Evolutionary conservation across 1,140 invertebrate species (phyloP), one percentile per base, ranked within the genome.

Genomic region (Leucophenga varia): DNA sequence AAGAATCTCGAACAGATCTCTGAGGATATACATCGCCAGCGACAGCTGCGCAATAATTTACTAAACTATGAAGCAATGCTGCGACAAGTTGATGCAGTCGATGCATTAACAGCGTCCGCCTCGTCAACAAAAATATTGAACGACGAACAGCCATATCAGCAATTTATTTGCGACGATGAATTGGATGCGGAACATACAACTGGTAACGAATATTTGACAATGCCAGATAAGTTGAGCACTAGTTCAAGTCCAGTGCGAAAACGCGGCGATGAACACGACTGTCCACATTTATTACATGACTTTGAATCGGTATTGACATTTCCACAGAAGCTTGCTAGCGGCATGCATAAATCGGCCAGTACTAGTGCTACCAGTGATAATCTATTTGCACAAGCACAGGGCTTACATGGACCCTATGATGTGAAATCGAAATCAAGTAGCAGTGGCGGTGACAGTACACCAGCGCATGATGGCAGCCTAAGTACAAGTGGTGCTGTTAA

Each of bases 1-100:
- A 82, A 87, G 60, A 90, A 90, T 64, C 77, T 97, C 3, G 94
- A 97, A 77, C 83, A 85, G 72, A 96, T 97, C 64, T 95, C 91
- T 38, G 92, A 95, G 77, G 92, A 95, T 75, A 96, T 97, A 60
- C 93, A 97, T 71, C 81, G 83, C 55, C 64, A 73, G 37, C 54
- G 72, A 2, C 68, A 74, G 52, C 71, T 73, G 47, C 64, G 64
- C 17, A 63, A 70, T n/a, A 61, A 68, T 38, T 47, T 71, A 25
- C 56, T 68, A 7, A 67, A 68, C 56, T 65, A 65, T 34, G 63
- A 65, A 43, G 63, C 63, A 12, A 61, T 69, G 61, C 35, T 69
- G 16, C 54, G 64, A 2, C 55, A 68, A 41, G 61, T 61, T 43
- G 60, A 64, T 20, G 48, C 55, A 1, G 54, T 55, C 6, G 55